A percentile compares a stretch with the other conserved stretches of the same genome.
Conservation (phyloP, 2,888 invertebrate genomes). For the Cantharis flavilabris region DNA sequence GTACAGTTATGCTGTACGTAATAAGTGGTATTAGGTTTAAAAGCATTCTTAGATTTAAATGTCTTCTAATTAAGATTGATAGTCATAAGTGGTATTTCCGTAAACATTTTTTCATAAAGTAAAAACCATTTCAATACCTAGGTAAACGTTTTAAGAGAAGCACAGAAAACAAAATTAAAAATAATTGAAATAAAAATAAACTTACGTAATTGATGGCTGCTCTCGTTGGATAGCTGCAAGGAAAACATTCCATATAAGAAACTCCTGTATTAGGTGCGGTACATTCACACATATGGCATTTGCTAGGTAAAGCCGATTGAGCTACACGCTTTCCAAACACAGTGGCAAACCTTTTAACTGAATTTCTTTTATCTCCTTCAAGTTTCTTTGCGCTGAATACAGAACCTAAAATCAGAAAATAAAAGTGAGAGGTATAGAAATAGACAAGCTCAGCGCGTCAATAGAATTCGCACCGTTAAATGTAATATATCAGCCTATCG, state of each 20-base stretch:
- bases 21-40: background rate
- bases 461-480: constrained; percentile 23
- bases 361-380: constrained; percentile 60
- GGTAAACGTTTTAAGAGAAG: background rate
- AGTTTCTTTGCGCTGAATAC: constrained; percentile 67
- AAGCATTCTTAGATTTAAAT: background rate
- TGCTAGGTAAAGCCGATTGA: constrained; percentile 62
- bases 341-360: constrained; percentile 65
- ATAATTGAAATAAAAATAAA: background rate
- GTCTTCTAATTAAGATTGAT: background rate
- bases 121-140: background rate
- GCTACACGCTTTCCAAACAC: constrained; percentile 72
- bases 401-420: constrained; percentile 54
- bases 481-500: constrained; percentile 34
- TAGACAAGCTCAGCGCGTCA: constrained; percentile 12
- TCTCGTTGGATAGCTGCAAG: constrained; percentile 61
- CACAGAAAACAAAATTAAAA: background rate
- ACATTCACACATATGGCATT: constrained; percentile 72
- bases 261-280: constrained; percentile 68
- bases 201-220: constrained; percentile 59
- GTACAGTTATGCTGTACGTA: background rate
- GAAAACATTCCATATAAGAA: constrained; percentile 68
- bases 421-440: constrained; percentile 11
- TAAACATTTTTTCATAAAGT: background rate
- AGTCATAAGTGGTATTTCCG: background rate